Evolutionary conservation across 2,113 vertebrate species (phyloP).

Genomic region (Gymnocephalus cernua): DNA sequence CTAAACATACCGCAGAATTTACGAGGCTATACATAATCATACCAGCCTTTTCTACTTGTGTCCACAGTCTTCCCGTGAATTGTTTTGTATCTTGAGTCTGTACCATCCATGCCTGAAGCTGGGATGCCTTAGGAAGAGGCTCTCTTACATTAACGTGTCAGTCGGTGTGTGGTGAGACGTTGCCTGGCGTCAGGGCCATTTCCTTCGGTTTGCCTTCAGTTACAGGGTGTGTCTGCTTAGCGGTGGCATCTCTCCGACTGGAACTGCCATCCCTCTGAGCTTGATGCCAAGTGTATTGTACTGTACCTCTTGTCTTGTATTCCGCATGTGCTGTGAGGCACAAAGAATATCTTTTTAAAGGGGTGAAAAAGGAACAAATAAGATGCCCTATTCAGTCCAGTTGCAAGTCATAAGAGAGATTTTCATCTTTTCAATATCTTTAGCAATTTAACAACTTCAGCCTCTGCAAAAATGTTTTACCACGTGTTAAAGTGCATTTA

Average conservation of each 20-base stretch:
- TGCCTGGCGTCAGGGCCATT: constrained; percentile 42
- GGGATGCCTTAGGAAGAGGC: constrained; percentile 1
- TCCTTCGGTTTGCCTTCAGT: constrained; percentile 34
- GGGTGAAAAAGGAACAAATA: neutral
- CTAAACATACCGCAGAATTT: neutral
- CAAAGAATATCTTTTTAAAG: neutral
- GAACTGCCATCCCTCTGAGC: constrained; percentile 4
- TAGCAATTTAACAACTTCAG: neutral
- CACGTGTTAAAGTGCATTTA: neutral
- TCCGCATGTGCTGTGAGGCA: neutral
- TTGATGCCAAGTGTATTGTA: neutral
- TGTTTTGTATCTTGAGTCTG: neutral
- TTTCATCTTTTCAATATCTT: neutral
- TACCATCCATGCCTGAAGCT: neutral
- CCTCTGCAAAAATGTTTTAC: neutral
- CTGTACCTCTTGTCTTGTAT: neutral
- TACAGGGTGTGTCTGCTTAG: constrained; percentile 61
- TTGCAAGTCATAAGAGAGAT: neutral
- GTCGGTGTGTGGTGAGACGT: constrained; percentile 39
- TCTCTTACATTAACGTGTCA: constrained; percentile 14
- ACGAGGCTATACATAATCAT: neutral
- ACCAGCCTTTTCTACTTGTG: neutral
- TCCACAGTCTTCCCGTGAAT: neutral
- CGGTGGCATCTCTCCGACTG: constrained; percentile 20
- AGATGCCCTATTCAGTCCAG: neutral